Evolutionary conservation across 2,113 vertebrate species (phyloP), one percentile per base, ranked within the genome.

Genomic region (Antigone vipio): DNA sequence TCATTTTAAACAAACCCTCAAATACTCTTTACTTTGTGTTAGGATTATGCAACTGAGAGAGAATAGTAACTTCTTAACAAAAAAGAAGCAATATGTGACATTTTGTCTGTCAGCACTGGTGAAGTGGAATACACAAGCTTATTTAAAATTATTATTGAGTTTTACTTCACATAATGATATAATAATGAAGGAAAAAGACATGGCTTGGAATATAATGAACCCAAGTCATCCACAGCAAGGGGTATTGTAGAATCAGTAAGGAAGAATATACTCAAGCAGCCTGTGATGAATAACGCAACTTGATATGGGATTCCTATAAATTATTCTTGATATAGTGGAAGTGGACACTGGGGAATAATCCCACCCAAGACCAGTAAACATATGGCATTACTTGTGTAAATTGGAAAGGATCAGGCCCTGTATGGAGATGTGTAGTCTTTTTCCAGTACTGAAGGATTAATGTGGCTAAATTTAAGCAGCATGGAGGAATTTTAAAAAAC

Each of bases 11-110:
- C 95, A 97, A 97, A 97, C 95, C 79, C 95, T 95, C 96, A 97
- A 97, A 98, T 97, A 96, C 63, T 78, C 87, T 92, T 97, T 97
- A 97, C 97, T 98, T 98, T 98, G 97, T 97, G 75, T 97, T 97
- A 97, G 96, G 97, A 98, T 97, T 97, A 97, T 85, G 91, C 91
- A 97, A 91, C 67, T 73, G 67, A 83, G 91, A 94, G 74, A 92
- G 81, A 95, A 96, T 88, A 96, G 94, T 94, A 96, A 92, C 81
- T 95, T 92, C 79, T 86, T 89, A 87, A 92, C 49, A 95, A 73
- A 87, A 93, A 93, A 87, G 62, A 42, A 95, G 69, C 27, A 55
- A 79, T 96, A 85, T 15, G 49, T 98, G 97, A 98, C 97, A 98
- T 96, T 98, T 94, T 96, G 88, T 97, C 97, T 98, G 97, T 98